Evolutionary conservation across 2,113 vertebrate genomes (phyloP), one percentile per base, ranked within the genome.

Genomic region (Triplophysa dalaica): DNA sequence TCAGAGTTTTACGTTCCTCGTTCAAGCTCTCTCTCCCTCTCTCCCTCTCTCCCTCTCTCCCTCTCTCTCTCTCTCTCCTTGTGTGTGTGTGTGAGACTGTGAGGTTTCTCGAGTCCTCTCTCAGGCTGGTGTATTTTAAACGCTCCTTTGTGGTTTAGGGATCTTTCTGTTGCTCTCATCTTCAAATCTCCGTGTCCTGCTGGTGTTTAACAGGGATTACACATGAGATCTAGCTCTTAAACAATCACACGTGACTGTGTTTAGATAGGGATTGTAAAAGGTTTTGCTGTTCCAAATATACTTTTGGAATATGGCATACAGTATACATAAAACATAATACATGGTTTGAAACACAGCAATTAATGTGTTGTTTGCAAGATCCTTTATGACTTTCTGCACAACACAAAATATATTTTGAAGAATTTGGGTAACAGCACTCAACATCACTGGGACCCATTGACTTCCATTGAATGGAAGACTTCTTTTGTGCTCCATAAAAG

Each of bases 91-190:
- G 24, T 29, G 68, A 22, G 19, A 54, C 17, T 54, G 48, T 33
- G 68, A 22, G 33, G 16, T 70, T 58, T 38, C 29, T 58, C 21
- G 3, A 72, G 29, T 3, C 22, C 54, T 60, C 1, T 22, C n/a
- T 73, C 33, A 72, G 29, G n/a, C 52, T 22, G 29, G 6, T 73
- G 29, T 60, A n/a, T 73, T 60, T 60, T 24, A 73, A 73, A 73
- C 38, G 33, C n/a, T 60, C 33, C 70, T 73, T 54, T 41, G 70
- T 29, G 70, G n/a, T 29, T 60, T 52, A 22, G 70, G 21, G 11
- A 73, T 41, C 52, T 54, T 73, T 60, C 54, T 33, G 7, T 13
- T 41, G 8, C 33, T 72, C 38, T 58, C 26, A 73, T 73, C 70
- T 60, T 73, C 33, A 17, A 14, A 13, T 73, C 19, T 73, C n/a